phyloP scores from a whole-genome alignment of 30 jellyfish, hydroid and myxozoan genomes.

The Aurelia sp. region DNA sequence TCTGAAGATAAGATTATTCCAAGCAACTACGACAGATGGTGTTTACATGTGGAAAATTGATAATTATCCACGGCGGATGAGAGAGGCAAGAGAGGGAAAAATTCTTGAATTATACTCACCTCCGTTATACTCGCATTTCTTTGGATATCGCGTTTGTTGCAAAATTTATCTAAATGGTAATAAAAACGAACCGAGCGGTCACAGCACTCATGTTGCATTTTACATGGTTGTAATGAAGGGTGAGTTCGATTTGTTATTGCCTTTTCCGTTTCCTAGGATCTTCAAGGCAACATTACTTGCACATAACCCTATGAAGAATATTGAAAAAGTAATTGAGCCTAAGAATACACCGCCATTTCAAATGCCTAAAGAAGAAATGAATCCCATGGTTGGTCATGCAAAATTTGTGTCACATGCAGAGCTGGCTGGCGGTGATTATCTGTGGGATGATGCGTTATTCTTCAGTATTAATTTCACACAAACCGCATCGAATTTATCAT shows the following conservation, averaged over 20 bases:
- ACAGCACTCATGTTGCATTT: slow-evolving; percentile 64
- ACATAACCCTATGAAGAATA: not conserved
- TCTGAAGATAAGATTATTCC: slow-evolving; percentile 62
- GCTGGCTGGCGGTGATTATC: slow-evolving; percentile 14
- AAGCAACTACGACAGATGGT: slow-evolving; percentile 78
- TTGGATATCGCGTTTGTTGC: slow-evolving; percentile 76
- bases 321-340: slow-evolving; percentile 48
- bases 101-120: slow-evolving; percentile 78
- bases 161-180: slow-evolving; percentile 74
- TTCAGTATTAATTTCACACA: slow-evolving; percentile 50
- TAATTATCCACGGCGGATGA: slow-evolving; percentile 64
- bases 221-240: slow-evolving; percentile 73
- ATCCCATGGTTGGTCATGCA: slow-evolving; percentile 18
- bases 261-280: slow-evolving; percentile 74
- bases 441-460: slow-evolving; percentile 65
- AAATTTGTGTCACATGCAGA: slow-evolving; percentile 53
- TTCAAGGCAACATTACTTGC: slow-evolving; percentile 55
- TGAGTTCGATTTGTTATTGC: slow-evolving; percentile 66
- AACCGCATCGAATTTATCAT: not conserved
- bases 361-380: slow-evolving; percentile 39
- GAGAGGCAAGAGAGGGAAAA: slow-evolving; percentile 63
- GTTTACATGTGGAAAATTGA: slow-evolving; percentile 87
- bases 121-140: slow-evolving; percentile 57
- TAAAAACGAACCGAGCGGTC: slow-evolving; percentile 16
- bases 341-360: slow-evolving; percentile 21